Evolutionary conservation across 2,113 vertebrate genomes (phyloP), one percentile per base, ranked within the genome.

Genomic region (Pteronura brasiliensis): DNA sequence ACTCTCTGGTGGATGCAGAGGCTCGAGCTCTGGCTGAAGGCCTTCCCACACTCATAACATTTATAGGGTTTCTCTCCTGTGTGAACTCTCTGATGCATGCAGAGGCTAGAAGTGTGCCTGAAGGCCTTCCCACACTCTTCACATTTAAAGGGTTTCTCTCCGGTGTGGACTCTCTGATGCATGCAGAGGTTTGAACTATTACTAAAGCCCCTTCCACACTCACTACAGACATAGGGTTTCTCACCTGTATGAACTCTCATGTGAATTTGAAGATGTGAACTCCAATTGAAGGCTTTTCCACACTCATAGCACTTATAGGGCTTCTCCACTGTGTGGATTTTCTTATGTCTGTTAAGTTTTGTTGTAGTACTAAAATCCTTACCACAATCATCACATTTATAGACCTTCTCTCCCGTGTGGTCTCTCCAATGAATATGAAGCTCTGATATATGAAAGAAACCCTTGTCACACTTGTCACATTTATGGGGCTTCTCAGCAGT

Each of bases 401-500:
- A 98, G 13, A 95, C 97, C 67, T 98, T 98, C 97, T 98, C 98
- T 6, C 97, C 97, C 17, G 97, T 98, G 96, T 98, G 98, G 95
- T 98, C 97, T 47, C 98, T 63, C 96, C 98, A 97, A 1, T 98
- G 98, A 31, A 98, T 92, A 15, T 98, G 97, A 12, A 98, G 98
- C 27, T 98, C 98, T 6, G 98, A 98, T 36, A 97, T 97, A 18
- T 98, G 98, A 57, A 98, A 98, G 96, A 98, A 98, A 42, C 94
- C 98, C 90, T 99, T 99, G 52, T 98, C 98, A 85, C 99, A 99
- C 90, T 98, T 92, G 52, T 72, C 36, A 76, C 99, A 99, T 47
- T 97, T 97, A 80, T 98, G 98, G 17, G 98, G 98, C 93, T 98
- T 98, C 98, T 99, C 98, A n/a, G 98, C 98, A 0, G 98, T 97